These are phyloP conservation scores for Chiloscyllium plagiosum DNA, from an alignment of 2,113 vertebrate genomes.

Conservation along the genomic window DNA sequence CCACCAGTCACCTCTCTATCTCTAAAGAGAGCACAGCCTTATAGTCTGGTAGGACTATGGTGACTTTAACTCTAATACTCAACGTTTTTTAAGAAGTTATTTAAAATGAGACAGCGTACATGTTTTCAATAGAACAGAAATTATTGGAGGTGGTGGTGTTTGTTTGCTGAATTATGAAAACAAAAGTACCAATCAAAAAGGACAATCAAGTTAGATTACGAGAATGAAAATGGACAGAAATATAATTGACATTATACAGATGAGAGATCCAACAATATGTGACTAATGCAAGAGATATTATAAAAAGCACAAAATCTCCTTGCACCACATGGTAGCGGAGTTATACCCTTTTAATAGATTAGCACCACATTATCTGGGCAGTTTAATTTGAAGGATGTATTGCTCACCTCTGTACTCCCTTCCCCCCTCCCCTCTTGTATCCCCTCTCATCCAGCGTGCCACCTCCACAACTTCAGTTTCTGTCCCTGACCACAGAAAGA, in stretches of 20 bases:
- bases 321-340: background rate
- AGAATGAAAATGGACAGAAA: background rate
- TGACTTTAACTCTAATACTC: background rate
- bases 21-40: too few relatives aligned
- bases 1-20: too few relatives aligned
- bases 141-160: background rate
- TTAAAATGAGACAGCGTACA: background rate
- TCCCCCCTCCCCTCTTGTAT: too few relatives aligned
- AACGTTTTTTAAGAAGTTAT: background rate
- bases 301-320: background rate
- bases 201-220: background rate
- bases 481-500: background rate
- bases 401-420: background rate
- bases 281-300: background rate
- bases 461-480: conserved; percentile 1
- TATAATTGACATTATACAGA: background rate
- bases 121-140: background rate
- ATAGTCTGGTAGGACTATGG: too few relatives aligned
- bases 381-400: background rate
- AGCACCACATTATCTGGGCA: background rate
- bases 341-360: background rate
- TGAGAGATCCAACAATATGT: background rate
- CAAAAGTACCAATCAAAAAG: background rate
- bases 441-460: too few relatives aligned
- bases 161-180: background rate